These are phyloP conservation scores for Pteronura brasiliensis DNA, from an alignment of 2,113 vertebrate species.

Conservation along the genomic window DNA sequence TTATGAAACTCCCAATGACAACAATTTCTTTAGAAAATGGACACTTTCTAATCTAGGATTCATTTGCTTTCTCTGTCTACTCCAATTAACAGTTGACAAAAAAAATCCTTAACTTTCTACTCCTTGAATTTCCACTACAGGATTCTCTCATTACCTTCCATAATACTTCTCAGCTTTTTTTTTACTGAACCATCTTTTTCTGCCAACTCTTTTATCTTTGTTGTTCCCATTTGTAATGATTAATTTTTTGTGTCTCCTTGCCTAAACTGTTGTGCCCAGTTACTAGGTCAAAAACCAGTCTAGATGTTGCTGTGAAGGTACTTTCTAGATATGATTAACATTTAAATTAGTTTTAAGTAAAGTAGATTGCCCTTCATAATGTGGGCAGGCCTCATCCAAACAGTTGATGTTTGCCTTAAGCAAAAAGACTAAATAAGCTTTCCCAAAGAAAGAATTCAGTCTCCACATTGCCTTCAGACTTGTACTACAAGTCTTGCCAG, in stretches of 20 bases:
- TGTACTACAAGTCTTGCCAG: background rate
- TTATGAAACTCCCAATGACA: background rate
- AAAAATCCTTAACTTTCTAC: background rate
- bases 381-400: background rate
- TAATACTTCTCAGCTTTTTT: background rate
- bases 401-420: background rate
- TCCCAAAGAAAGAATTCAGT: background rate
- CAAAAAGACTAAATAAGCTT: background rate
- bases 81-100: background rate
- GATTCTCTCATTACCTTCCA: background rate
- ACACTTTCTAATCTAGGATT: background rate
- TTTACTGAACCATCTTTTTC: background rate
- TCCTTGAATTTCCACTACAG: background rate
- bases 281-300: background rate
- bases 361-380: background rate
- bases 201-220: background rate
- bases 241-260: background rate
- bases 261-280: background rate
- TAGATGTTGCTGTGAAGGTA: background rate
- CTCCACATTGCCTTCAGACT: background rate
- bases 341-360: background rate
- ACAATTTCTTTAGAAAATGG: background rate
- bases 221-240: background rate
- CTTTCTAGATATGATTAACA: background rate
- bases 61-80: background rate